Percentiles rank a stretch among this genome's conserved stretches.
These are phyloP conservation scores for Zapornia atra DNA, from an alignment of 2,113 vertebrate genomes.

Conservation along the genomic window DNA sequence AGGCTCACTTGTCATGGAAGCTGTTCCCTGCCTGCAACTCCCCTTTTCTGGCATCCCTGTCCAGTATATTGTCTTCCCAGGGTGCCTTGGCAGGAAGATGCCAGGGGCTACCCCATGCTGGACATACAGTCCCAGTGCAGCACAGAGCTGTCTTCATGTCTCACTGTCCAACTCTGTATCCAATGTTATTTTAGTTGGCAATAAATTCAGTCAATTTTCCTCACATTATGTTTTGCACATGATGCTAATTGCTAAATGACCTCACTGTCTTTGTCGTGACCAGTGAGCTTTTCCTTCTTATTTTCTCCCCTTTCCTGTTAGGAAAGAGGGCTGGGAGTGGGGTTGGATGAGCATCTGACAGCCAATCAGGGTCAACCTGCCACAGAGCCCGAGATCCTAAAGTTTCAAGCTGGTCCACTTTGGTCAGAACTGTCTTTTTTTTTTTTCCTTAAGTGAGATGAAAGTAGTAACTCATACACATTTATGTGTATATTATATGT, in stretches of 20 bases:
- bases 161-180: neutral
- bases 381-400: neutral
- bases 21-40: neutral
- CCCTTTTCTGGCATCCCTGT: neutral
- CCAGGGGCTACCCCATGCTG: neutral
- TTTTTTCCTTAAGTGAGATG: neutral
- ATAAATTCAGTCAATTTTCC: neutral
- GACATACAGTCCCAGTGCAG: neutral
- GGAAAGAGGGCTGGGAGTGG: neutral
- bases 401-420: neutral
- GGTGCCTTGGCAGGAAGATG: neutral
- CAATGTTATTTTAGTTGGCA: neutral
- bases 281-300: neutral
- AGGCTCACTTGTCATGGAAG: accelerated
- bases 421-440: neutral
- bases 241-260: neutral
- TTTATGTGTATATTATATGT: no score
- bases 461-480: neutral
- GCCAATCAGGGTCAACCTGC: neutral
- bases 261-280: neutral
- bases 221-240: neutral
- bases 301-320: neutral
- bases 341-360: neutral
- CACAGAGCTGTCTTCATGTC: neutral
- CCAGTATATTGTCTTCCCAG: neutral